Evolutionary conservation across 1,140 invertebrate species (phyloP).

Genomic region (Drosophila dunni): DNA sequence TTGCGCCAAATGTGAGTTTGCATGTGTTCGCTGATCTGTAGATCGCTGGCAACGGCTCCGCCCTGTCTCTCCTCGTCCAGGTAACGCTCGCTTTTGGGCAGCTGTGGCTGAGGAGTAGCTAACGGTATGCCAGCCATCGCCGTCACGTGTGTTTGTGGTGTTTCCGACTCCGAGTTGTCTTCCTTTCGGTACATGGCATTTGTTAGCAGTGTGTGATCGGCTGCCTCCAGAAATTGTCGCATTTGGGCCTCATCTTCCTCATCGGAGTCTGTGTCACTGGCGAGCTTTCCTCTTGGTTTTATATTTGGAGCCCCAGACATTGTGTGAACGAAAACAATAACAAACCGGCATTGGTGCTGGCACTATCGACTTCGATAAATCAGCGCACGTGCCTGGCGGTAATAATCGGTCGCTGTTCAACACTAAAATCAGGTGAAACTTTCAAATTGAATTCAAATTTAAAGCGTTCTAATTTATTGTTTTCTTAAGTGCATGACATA

Average conservation of each 20-base stretch:
- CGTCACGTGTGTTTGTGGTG: background rate
- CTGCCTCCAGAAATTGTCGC: slow-evolving; percentile 56
- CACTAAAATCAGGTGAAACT: background rate
- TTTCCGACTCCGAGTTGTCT: no score
- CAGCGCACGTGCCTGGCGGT: background rate
- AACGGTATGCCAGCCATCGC: background rate
- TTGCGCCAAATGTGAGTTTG: slow-evolving; percentile 62
- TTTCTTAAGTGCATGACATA: background rate
- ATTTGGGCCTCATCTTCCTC: slow-evolving; percentile 54
- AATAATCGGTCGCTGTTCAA: background rate
- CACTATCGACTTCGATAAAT: background rate
- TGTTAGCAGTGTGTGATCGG: slow-evolving; percentile 60
- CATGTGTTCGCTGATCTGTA: slow-evolving; percentile 61
- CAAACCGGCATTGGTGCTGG: background rate
- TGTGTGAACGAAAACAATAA: background rate
- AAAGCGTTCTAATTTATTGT: background rate
- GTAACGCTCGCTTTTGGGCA: slow-evolving; percentile 53
- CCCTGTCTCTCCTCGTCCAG: slow-evolving; percentile 36
- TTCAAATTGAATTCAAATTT: background rate
- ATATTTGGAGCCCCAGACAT: background rate
- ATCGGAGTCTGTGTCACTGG: slow-evolving; percentile 55
- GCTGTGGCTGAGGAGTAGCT: background rate
- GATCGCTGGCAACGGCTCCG: slow-evolving; percentile 18
- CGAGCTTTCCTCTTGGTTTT: background rate
- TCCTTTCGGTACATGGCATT: slow-evolving; percentile 58